Percentiles rank a stretch among this genome's conserved stretches.
These are phyloP conservation scores for Dorcus parallelipipedus DNA, from an alignment of 2,888 invertebrate species.

Conservation along the genomic window DNA sequence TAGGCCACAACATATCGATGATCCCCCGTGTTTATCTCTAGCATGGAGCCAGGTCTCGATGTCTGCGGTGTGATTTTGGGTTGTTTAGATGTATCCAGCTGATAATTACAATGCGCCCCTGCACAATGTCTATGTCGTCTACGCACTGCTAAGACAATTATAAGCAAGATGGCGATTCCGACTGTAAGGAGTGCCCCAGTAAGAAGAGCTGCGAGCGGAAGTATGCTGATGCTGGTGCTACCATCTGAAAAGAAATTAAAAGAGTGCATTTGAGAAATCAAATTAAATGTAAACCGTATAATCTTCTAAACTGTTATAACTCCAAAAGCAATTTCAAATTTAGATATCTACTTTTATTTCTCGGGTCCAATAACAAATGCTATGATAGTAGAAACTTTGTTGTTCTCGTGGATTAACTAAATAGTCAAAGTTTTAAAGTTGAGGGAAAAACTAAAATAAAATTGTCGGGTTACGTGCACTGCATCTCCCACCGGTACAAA, in stretches of 20 bases:
- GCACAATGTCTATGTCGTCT: slow-evolving; percentile 51
- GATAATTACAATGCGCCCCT: slow-evolving; percentile 45
- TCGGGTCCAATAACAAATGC: no score
- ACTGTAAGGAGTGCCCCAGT: slow-evolving; percentile 65
- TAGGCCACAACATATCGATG: slow-evolving; percentile 83
- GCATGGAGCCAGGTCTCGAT: slow-evolving; percentile 53
- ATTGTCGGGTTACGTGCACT: no score
- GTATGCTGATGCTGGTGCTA: slow-evolving; percentile 64
- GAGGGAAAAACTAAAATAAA: no score
- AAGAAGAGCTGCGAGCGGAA: slow-evolving; percentile 68
- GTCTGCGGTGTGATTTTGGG: slow-evolving; percentile 51
- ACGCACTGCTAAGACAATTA: slow-evolving; percentile 63
- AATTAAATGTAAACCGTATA: no score
- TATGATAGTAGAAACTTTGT: no score
- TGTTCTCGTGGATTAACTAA: no score
- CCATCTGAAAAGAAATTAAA: slow-evolving; percentile 55
- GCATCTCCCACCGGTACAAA: no score
- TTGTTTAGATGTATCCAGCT: slow-evolving; percentile 49
- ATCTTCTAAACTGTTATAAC: no score
- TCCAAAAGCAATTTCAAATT: no score
- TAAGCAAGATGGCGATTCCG: slow-evolving; percentile 60
- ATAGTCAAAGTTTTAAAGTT: no score
- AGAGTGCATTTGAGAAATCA: no score
- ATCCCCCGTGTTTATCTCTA: slow-evolving; percentile 77
- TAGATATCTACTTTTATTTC: no score